phyloP scores from a whole-genome alignment of 2,888 invertebrate species.

The Nebria brevicollis region DNA sequence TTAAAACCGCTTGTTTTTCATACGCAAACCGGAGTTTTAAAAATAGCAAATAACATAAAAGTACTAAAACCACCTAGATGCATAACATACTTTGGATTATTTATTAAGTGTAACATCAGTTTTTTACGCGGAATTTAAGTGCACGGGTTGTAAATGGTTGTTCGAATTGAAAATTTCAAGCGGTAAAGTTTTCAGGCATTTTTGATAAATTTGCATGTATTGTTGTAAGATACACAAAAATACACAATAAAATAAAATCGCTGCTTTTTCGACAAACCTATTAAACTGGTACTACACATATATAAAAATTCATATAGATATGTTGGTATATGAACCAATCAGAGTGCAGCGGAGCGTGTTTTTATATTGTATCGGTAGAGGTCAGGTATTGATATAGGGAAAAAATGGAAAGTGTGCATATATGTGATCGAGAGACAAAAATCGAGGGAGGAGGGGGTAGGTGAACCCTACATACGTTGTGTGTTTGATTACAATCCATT shows the following conservation, averaged over 20 bases:
- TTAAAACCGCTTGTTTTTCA: neutral
- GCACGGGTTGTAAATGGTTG: neutral
- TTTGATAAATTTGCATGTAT: conserved; percentile 28
- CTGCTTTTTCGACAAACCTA: conserved; percentile 26
- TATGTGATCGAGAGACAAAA: conserved; percentile 37
- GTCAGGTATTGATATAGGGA: conserved; percentile 44
- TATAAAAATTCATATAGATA: conserved; percentile 7
- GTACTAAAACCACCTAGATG: too few species aligned
- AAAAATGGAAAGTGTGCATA: conserved; percentile 45
- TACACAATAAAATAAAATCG: conserved; percentile 35
- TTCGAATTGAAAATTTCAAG: neutral
- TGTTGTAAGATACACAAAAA: conserved; percentile 40
- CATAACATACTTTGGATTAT: neutral
- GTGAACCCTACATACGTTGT: conserved; percentile 18
- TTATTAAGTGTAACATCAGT: neutral
- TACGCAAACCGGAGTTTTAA: neutral
- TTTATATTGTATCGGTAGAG: conserved; percentile 46
- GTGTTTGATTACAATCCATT: conserved; percentile 54
- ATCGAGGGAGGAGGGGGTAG: conserved; percentile 41
- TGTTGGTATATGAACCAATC: conserved; percentile 45
- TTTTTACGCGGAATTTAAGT: neutral
- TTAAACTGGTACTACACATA: conserved; percentile 17
- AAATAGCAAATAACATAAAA: neutral
- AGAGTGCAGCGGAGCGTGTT: conserved; percentile 41
- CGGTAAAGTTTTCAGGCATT: neutral